Evolutionary conservation across 2,113 vertebrate genomes (phyloP).

Genomic region (Psophia crepitans): DNA sequence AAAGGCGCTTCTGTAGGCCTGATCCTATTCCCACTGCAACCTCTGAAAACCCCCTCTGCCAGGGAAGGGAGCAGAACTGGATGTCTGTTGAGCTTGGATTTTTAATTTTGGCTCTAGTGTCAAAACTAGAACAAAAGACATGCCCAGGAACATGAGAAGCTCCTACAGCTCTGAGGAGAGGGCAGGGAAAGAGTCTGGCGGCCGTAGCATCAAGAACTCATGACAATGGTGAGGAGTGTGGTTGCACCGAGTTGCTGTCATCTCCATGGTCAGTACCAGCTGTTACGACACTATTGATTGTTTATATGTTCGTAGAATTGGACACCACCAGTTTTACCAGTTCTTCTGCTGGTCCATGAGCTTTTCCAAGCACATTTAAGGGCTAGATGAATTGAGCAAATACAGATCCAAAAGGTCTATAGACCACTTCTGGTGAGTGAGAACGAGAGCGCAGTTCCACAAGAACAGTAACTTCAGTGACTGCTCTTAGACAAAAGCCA

Average conservation of each 20-base stretch:
- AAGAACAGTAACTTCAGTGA: not conserved
- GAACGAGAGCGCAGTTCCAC: not conserved
- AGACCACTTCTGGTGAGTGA: not conserved
- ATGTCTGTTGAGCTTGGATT: not conserved
- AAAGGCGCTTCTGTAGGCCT: not conserved
- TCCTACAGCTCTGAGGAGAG: not conserved
- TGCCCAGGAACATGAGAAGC: not conserved
- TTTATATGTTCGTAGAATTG: not conserved
- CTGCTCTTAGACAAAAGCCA: not conserved
- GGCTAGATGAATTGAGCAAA: not conserved
- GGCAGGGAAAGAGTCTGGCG: not conserved
- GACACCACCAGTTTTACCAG: not conserved
- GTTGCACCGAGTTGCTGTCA: not conserved
- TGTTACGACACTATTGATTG: rapidly evolving
- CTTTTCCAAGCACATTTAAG: not conserved
- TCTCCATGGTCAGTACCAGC: not conserved
- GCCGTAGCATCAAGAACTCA: not conserved
- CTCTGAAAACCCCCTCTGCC: not conserved
- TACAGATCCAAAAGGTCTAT: not conserved
- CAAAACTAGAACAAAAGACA: not conserved
- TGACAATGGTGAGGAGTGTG: not conserved
- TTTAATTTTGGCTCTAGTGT: not conserved
- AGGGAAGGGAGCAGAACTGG: not conserved
- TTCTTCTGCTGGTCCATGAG: not conserved
- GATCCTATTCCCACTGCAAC: not conserved